Evolutionary conservation across 2,113 vertebrate species (phyloP).

Genomic region (Campylorhamphus procurvoides): DNA sequence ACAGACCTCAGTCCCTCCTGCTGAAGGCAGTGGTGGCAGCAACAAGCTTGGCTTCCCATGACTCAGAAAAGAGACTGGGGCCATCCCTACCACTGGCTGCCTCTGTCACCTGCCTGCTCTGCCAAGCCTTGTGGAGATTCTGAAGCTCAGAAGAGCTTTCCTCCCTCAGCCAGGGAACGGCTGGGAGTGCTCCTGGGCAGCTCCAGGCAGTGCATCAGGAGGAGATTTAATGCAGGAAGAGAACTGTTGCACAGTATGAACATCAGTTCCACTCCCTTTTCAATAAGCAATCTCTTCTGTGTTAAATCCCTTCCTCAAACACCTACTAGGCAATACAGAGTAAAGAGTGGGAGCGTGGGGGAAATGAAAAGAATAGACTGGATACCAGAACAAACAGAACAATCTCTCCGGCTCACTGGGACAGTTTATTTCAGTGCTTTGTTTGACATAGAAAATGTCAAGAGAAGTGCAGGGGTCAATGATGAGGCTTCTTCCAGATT

Average conservation of each 20-base stretch:
- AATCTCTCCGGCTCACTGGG: neutral
- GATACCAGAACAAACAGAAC: neutral
- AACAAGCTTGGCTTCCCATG: neutral
- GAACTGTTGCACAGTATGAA: neutral
- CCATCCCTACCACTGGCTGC: neutral
- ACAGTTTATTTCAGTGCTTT: neutral
- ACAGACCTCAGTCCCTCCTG: neutral
- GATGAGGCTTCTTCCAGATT: neutral
- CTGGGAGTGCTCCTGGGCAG: neutral
- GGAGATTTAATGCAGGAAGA: neutral
- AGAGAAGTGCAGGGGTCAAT: neutral
- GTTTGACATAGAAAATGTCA: neutral
- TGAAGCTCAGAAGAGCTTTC: neutral
- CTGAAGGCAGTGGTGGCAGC: neutral
- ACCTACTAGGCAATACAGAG: neutral
- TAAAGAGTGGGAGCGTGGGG: neutral
- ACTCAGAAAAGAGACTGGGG: neutral
- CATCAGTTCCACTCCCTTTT: neutral
- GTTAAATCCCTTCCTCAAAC: neutral
- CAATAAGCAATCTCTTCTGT: neutral
- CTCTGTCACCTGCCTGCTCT: neutral
- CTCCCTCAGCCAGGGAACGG: neutral
- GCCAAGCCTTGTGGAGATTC: neutral
- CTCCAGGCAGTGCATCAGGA: neutral
- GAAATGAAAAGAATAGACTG: slow-evolving; percentile 3